Evolutionary conservation across 2,113 vertebrate genomes (phyloP).

Genomic region (Gambusia holbrooki): DNA sequence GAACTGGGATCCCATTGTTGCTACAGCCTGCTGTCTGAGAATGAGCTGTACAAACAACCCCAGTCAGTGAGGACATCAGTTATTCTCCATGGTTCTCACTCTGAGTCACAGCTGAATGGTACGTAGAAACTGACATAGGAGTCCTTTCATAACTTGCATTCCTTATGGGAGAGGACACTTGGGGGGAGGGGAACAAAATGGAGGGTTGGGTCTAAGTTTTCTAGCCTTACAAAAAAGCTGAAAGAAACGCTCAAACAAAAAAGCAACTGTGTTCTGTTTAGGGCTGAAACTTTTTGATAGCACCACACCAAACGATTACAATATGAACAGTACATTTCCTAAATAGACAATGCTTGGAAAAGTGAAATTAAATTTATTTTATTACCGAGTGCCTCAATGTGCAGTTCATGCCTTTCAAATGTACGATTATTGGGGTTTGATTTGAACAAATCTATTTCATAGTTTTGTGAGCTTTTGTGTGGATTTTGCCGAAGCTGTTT

Average conservation of each 20-base stretch:
- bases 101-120: slow-evolving; percentile 70
- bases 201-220: slow-evolving; percentile 35
- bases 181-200: slow-evolving; percentile 66
- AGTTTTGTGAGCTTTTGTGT: too few relatives aligned
- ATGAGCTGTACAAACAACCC: slow-evolving; percentile 61
- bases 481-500: too few relatives aligned
- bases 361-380: too few relatives aligned
- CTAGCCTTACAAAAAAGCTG: slow-evolving; percentile 6
- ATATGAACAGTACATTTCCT: background rate
- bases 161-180: slow-evolving; percentile 56
- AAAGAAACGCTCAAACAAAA: slow-evolving; percentile 9
- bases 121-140: slow-evolving; percentile 69
- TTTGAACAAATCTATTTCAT: too few relatives aligned
- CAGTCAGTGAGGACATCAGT: slow-evolving; percentile 26
- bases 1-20: slow-evolving; percentile 56
- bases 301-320: background rate
- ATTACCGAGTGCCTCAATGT: too few relatives aligned
- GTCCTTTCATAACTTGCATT: slow-evolving; percentile 75
- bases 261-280: background rate
- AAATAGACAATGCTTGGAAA: background rate
- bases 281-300: background rate
- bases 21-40: slow-evolving; percentile 41
- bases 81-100: slow-evolving; percentile 31
- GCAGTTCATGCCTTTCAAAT: too few relatives aligned
- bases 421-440: too few relatives aligned